Evolutionary conservation across 2,797 vertebrate genomes (phyloP).

Genomic region (Mormyrus hasselquistii): DNA sequence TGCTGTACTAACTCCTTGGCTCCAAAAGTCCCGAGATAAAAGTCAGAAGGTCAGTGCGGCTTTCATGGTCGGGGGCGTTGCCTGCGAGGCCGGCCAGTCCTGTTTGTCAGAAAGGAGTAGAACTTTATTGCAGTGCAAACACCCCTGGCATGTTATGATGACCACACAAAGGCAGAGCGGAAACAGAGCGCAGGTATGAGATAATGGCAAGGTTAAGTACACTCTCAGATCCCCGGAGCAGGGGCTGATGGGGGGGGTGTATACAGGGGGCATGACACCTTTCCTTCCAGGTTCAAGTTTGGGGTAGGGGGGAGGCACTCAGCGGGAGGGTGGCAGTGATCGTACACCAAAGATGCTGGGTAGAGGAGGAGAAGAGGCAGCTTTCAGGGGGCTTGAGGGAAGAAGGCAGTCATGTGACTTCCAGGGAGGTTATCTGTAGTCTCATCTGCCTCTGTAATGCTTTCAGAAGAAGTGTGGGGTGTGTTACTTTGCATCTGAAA

Average conservation of each 20-base stretch:
- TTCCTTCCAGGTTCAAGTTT: not conserved
- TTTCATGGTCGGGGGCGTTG: conserved; percentile 38
- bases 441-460: not conserved
- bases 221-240: conserved; percentile 55
- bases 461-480: not conserved
- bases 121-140: conserved; percentile 60
- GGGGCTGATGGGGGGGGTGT: not conserved
- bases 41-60: conserved; percentile 40
- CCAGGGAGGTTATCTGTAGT: not conserved
- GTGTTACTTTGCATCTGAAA: not conserved
- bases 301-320: not conserved
- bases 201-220: conserved; percentile 64
- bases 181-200: conserved; percentile 60
- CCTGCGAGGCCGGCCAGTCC: not conserved
- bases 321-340: not conserved
- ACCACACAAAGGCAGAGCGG: conserved; percentile 44
- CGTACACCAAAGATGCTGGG: not conserved
- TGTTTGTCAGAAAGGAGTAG: conserved; percentile 25
- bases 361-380: not conserved
- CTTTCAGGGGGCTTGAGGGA: not conserved
- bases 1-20: not conserved
- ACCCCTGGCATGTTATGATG: conserved; percentile 53
- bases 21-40: not conserved
- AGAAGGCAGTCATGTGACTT: not conserved
- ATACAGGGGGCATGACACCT: not conserved